phyloP scores from a whole-genome alignment of 2,888 invertebrate genomes.

The Itoplectis maculator region DNA sequence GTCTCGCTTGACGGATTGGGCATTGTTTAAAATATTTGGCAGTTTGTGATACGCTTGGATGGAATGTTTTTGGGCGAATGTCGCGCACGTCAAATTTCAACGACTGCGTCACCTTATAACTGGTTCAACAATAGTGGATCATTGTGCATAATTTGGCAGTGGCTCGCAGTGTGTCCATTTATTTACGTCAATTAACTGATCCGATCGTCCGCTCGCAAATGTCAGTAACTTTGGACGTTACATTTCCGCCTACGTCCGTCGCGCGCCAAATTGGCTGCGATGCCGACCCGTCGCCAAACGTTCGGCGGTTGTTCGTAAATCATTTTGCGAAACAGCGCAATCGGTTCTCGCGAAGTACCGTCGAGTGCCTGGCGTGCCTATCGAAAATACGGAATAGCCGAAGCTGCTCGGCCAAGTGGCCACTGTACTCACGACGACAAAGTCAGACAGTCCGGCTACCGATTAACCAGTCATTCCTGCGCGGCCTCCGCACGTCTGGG shows the following conservation, averaged over 20 bases:
- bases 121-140: not conserved
- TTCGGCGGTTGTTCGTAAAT: not conserved
- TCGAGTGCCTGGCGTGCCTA: not conserved
- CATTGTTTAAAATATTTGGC: too few relatives aligned
- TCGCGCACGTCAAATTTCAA: too few relatives aligned
- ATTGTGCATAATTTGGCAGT: not conserved
- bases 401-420: not conserved
- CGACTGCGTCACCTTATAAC: too few relatives aligned
- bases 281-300: not conserved
- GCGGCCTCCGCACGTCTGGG: slow-evolving; percentile 10
- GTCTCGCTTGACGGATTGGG: too few relatives aligned
- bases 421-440: slow-evolving; percentile 12
- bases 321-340: slow-evolving; percentile 3
- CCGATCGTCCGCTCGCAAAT: not conserved
- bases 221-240: not conserved
- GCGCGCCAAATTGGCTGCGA: not conserved
- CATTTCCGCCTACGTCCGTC: not conserved
- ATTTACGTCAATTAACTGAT: not conserved
- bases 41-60: too few relatives aligned
- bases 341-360: not conserved
- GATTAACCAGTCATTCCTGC: slow-evolving; percentile 41
- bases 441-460: slow-evolving; percentile 18
- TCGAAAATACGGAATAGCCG: slow-evolving; percentile 11
- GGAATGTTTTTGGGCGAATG: too few relatives aligned
- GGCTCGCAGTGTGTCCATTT: not conserved